These are phyloP conservation scores for Tenebrio molitor DNA, from an alignment of 1,140 invertebrate genomes.

Conservation along the genomic window DNA sequence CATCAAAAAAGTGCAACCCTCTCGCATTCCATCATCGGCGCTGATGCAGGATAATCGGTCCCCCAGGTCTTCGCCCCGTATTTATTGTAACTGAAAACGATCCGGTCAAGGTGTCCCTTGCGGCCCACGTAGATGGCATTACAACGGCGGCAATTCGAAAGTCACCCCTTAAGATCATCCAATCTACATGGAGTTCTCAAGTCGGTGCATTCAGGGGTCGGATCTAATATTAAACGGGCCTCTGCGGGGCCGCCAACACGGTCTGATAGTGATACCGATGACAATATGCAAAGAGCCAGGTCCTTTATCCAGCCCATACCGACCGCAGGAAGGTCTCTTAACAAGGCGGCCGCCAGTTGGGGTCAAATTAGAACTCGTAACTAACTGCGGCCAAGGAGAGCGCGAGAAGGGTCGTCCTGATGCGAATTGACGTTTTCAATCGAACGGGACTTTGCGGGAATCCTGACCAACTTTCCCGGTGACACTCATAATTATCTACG, in stretches of 20 bases:
- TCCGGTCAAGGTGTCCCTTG: constrained; percentile 32
- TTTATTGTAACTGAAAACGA: constrained; percentile 34
- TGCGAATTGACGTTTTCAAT: constrained; percentile 53
- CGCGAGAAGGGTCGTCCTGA: constrained; percentile 42
- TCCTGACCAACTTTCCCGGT: constrained; percentile 36
- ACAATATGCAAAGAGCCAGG: constrained; percentile 46
- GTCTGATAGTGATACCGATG: constrained; percentile 28
- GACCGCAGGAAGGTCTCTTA: constrained; percentile 30
- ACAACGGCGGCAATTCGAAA: constrained; percentile 31
- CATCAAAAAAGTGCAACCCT: no score
- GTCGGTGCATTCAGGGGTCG: constrained; percentile 31
- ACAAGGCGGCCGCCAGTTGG: constrained; percentile 36
- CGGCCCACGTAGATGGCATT: constrained; percentile 5
- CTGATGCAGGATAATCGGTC: no score
- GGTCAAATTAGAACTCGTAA: constrained; percentile 50
- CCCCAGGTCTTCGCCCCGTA: not conserved
- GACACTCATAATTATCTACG: constrained; percentile 48
- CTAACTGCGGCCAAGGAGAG: constrained; percentile 40
- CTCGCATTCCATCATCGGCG: no score
- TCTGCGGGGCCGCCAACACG: constrained; percentile 12
- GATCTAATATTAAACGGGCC: constrained; percentile 49
- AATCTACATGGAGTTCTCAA: constrained; percentile 51
- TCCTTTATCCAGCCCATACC: constrained; percentile 35
- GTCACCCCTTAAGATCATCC: constrained; percentile 51
- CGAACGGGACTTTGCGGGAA: constrained; percentile 40